phyloP scores from a whole-genome alignment of 2,113 vertebrate species.

The Hucho hucho region DNA sequence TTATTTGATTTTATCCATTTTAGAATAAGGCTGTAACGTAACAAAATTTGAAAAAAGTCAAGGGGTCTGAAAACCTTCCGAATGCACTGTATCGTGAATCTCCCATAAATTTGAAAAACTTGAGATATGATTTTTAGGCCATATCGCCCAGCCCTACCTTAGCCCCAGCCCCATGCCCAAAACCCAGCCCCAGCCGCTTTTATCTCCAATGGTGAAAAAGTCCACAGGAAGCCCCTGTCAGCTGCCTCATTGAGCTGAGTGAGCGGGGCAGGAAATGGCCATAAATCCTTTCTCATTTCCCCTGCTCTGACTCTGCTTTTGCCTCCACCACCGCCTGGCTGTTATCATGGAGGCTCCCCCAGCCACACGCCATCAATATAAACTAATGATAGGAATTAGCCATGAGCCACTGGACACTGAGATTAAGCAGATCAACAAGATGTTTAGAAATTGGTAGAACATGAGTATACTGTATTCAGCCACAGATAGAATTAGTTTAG shows the following conservation, averaged over 20 bases:
- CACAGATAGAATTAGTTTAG: constrained; percentile 60
- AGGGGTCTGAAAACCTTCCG: too few species aligned
- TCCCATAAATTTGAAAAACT: too few species aligned
- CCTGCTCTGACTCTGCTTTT: constrained; percentile 48
- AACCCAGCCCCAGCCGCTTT: constrained; percentile 40
- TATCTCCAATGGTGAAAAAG: constrained; percentile 46
- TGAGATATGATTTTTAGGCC: too few species aligned
- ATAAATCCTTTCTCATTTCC: constrained; percentile 71
- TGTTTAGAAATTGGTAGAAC: constrained; percentile 39
- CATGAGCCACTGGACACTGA: constrained; percentile 59
- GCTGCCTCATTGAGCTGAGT: constrained; percentile 52
- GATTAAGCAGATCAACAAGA: constrained; percentile 66
- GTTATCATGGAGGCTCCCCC: constrained; percentile 48
- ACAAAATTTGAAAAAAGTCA: too few species aligned
- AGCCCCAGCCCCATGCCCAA: constrained; percentile 15
- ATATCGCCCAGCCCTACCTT: too few species aligned
- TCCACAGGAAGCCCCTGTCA: constrained; percentile 70
- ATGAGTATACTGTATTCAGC: constrained; percentile 44
- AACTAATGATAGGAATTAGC: constrained; percentile 72
- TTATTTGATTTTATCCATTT: too few species aligned
- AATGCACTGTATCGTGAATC: too few species aligned
- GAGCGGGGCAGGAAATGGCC: constrained; percentile 70
- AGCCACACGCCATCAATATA: constrained; percentile 63
- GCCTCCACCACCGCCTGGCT: constrained; percentile 36
- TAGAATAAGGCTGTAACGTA: too few species aligned